These are phyloP conservation scores for Pholis gunnellus DNA, from an alignment of 2,113 vertebrate genomes.

Conservation along the genomic window DNA sequence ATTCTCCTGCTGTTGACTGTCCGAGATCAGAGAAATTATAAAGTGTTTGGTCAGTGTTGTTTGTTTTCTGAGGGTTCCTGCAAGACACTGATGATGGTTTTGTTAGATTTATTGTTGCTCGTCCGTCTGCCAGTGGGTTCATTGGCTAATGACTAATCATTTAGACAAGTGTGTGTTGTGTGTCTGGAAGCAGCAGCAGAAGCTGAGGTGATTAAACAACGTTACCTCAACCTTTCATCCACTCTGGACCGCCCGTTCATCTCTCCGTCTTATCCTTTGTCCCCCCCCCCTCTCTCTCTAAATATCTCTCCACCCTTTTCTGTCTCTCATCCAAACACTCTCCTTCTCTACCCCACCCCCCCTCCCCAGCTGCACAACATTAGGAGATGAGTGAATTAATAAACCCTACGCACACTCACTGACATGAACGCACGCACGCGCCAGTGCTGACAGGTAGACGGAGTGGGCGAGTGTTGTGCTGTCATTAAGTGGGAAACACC, in stretches of 20 bases:
- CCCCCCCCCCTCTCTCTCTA: conserved; percentile 27
- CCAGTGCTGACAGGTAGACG: conserved; percentile 60
- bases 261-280: conserved; percentile 43
- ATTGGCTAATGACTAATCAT: conserved; percentile 76
- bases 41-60: conserved; percentile 48
- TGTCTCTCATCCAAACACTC: conserved; percentile 48
- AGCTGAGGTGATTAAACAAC: conserved; percentile 77
- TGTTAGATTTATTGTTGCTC: conserved; percentile 66
- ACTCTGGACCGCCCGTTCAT: conserved; percentile 58
- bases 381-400: conserved; percentile 78
- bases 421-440: conserved; percentile 29
- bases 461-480: conserved; percentile 68
- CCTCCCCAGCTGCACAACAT: conserved; percentile 75
- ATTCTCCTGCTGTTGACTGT: conserved; percentile 37
- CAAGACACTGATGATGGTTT: conserved; percentile 60
- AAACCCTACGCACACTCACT: conserved; percentile 43
- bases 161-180: conserved; percentile 69
- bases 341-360: background rate
- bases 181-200: conserved; percentile 62
- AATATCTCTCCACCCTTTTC: conserved; percentile 31
- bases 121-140: conserved; percentile 71
- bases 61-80: conserved; percentile 53
- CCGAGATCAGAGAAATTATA: conserved; percentile 46
- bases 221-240: conserved; percentile 67
- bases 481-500: conserved; percentile 74